Evolutionary conservation across 2,888 invertebrate species (phyloP).

Genomic region (Boloria selene): DNA sequence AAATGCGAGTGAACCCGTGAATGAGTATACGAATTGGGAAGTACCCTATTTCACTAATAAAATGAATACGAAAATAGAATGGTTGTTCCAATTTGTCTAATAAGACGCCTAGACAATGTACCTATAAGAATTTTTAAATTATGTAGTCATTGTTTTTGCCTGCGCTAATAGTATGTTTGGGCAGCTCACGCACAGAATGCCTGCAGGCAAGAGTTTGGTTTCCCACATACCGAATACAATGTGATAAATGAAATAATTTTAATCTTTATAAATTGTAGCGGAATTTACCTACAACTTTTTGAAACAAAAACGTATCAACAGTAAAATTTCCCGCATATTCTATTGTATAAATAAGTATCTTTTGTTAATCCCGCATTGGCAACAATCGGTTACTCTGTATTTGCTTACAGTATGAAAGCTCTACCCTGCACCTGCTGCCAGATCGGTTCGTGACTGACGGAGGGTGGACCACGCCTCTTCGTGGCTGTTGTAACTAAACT

Average conservation of each 20-base stretch:
- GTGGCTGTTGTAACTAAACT: slow-evolving; percentile 21
- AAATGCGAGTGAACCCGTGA: slow-evolving; percentile 35
- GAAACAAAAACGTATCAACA: neutral
- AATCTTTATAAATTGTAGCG: no score
- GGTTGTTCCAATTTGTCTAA: slow-evolving; percentile 29
- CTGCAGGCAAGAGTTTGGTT: neutral
- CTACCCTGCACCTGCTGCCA: slow-evolving; percentile 25
- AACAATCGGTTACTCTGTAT: no score
- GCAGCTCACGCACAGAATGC: slow-evolving; percentile 13
- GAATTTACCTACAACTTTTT: no score
- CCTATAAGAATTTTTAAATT: slow-evolving; percentile 1
- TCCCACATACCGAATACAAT: neutral
- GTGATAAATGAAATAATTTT: no score
- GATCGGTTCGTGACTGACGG: slow-evolving; percentile 23
- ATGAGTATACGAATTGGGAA: slow-evolving; percentile 41
- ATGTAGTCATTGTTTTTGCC: slow-evolving; percentile 7
- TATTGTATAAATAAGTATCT: neutral
- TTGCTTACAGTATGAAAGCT: neutral
- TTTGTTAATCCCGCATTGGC: slow-evolving; percentile 1
- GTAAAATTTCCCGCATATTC: neutral
- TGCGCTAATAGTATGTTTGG: neutral
- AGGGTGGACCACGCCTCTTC: slow-evolving; percentile 26
- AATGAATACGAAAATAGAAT: slow-evolving; percentile 38
- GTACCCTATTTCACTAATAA: slow-evolving; percentile 45
- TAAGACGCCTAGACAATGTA: slow-evolving; percentile 11